Evolutionary conservation across 2,797 vertebrate species (phyloP), one percentile per base, ranked within the genome.

Genomic region (Dryobates pubescens): DNA sequence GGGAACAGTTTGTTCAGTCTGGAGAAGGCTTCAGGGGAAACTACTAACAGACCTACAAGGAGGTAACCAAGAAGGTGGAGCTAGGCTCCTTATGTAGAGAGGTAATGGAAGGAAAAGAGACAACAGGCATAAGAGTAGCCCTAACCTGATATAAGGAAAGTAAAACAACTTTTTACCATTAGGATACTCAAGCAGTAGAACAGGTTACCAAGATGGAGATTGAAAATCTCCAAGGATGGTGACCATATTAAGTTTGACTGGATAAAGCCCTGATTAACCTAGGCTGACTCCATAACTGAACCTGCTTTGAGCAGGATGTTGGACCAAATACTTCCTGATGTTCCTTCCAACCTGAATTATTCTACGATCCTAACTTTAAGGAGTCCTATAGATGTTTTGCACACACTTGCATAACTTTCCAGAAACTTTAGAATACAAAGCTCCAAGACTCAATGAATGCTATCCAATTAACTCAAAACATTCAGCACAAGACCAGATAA

Each of bases 1-100:
- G 9, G 30, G 82, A 96, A 95, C 84, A 87, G 63, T 34, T 90
- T 92, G 90, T 89, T 90, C 90, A 93, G 41, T 24, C 51, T 47
- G 45, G 24, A 76, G 45, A 82, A 81, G 13, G 38, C 38, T 90
- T 82, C 51, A 56, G 64, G 34, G 58, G 27, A 26, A 90, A 61
- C 73, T 71, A 56, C 58, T 49, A 82, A 65, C n/a, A 89, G 51
- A 89, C 53, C 82, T 74, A 77, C 76, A 79, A 72, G 64, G 64
- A 94, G 53, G 70, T 78, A 90, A 86, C 7, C 29, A 75, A 92
- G 64, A 79, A 49, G 36, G 82, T 18, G 5, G 2, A 92, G 69
- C n/a, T 65, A 85, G 32, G 29, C 12, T 75, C 17, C 45, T 89
- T 36, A 62, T 29, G 13, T 12, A 69, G 41, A 59, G 51, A 84